These are phyloP conservation scores for Trididemnum clinides DNA, from an alignment of 23 tunicate species.

Conservation along the genomic window DNA sequence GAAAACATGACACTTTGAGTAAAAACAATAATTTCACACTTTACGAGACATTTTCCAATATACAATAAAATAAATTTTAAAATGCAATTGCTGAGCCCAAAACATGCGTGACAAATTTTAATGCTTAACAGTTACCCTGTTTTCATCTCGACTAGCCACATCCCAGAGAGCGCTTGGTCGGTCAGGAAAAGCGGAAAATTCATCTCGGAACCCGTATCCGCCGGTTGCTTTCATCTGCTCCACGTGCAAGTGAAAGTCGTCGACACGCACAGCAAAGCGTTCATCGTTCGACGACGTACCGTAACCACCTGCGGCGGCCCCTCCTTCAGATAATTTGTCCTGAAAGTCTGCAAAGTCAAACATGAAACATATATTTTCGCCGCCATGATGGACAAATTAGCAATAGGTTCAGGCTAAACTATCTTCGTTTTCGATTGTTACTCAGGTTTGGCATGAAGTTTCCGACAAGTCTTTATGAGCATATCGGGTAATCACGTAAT, in stretches of 20 bases:
- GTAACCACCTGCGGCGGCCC: conserved; percentile 37
- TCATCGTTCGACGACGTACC: conserved; percentile 56
- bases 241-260: conserved; percentile 97
- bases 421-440: background rate
- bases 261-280: conserved; percentile 85
- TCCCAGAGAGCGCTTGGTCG: conserved; percentile 84
- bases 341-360: conserved; percentile 78
- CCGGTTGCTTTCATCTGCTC: conserved; percentile 87
- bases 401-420: background rate
- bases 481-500: no score
- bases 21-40: no score
- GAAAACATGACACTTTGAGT: no score
- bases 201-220: conserved; percentile 93
- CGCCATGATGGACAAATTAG: background rate
- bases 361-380: no score
- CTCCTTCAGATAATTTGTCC: conserved; percentile 70
- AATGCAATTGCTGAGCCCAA: background rate
- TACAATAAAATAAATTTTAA: background rate
- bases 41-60: background rate
- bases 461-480: no score
- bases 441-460: no score
- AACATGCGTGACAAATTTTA: background rate
- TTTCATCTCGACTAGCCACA: conserved; percentile 59
- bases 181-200: conserved; percentile 73
- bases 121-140: conserved; percentile 37